phyloP scores from a whole-genome alignment of 2,797 vertebrate genomes.

The Ctenochaetus hawaiiensis region DNA sequence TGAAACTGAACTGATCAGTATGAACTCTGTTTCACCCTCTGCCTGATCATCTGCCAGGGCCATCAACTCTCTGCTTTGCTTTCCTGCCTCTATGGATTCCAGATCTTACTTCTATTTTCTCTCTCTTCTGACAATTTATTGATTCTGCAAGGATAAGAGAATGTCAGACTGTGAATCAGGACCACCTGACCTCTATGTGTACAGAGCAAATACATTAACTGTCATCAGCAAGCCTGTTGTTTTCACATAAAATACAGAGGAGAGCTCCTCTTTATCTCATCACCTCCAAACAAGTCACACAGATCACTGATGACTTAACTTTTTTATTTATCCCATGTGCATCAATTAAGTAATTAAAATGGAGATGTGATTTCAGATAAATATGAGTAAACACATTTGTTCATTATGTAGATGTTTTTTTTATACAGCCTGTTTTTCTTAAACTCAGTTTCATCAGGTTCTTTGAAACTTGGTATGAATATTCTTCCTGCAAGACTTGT shows the following conservation, averaged over 20 bases:
- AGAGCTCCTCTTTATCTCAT: slow-evolving; percentile 14
- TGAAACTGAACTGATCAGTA: slow-evolving; percentile 65
- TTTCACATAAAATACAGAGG: slow-evolving; percentile 15
- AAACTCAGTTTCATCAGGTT: not conserved
- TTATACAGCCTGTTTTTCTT: not conserved
- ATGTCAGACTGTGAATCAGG: slow-evolving; percentile 23
- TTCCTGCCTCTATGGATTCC: slow-evolving; percentile 61
- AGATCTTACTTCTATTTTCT: slow-evolving; percentile 59
- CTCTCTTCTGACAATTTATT: slow-evolving; percentile 53
- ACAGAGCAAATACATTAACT: slow-evolving; percentile 41
- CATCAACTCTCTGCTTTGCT: slow-evolving; percentile 62
- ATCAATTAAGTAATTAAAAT: not conserved
- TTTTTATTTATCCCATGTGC: not conserved
- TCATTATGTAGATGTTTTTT: not conserved
- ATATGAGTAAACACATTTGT: not conserved
- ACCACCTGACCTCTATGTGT: slow-evolving; percentile 45
- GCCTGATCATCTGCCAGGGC: slow-evolving; percentile 74
- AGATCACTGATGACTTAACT: not conserved
- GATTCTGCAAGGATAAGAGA: slow-evolving; percentile 55
- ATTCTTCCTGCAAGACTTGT: not conserved
- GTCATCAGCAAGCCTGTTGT: slow-evolving; percentile 21
- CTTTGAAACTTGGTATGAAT: not conserved
- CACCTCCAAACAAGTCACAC: not conserved
- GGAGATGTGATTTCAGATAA: not conserved
- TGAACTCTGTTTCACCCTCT: slow-evolving; percentile 77